A percentile compares a stretch with the other conserved stretches of the same genome.
These are phyloP conservation scores for Philereme vetulata DNA, from an alignment of 2,888 invertebrate genomes.

Conservation along the genomic window DNA sequence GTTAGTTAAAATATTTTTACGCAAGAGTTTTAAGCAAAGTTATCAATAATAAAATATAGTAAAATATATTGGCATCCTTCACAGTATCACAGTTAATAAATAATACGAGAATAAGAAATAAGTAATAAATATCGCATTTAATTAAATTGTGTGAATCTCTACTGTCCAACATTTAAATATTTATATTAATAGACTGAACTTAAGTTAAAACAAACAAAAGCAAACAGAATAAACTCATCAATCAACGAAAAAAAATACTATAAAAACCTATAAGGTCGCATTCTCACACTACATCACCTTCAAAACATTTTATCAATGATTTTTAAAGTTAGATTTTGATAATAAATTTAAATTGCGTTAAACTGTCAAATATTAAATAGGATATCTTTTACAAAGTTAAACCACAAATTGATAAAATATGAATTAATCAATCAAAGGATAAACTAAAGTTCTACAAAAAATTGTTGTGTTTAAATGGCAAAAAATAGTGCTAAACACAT, in stretches of 20 bases:
- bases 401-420: slow-evolving; percentile 9
- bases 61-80: too few species aligned
- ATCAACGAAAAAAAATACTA: slow-evolving; percentile 11
- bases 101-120: too few species aligned
- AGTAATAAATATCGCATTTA: too few species aligned
- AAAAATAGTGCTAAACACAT: too few species aligned
- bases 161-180: slow-evolving; percentile 6
- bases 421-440: slow-evolving; percentile 1
- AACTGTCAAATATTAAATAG: slow-evolving; percentile 16
- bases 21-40: too few species aligned
- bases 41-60: too few species aligned
- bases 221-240: slow-evolving; percentile 11
- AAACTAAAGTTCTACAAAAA: slow-evolving; percentile 3
- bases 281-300: slow-evolving; percentile 31
- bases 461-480: neutral
- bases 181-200: slow-evolving; percentile 13
- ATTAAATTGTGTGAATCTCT: too few species aligned
- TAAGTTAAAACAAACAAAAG: neutral
- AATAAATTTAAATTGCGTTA: slow-evolving; percentile 17
- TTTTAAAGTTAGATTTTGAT: neutral
- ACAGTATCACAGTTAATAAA: too few species aligned
- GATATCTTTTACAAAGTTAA: slow-evolving; percentile 10
- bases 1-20: too few species aligned
- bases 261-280: slow-evolving; percentile 24
- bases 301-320: slow-evolving; percentile 11